phyloP scores from a whole-genome alignment of 2,888 invertebrate genomes.

The Podabrus alpinus region DNA sequence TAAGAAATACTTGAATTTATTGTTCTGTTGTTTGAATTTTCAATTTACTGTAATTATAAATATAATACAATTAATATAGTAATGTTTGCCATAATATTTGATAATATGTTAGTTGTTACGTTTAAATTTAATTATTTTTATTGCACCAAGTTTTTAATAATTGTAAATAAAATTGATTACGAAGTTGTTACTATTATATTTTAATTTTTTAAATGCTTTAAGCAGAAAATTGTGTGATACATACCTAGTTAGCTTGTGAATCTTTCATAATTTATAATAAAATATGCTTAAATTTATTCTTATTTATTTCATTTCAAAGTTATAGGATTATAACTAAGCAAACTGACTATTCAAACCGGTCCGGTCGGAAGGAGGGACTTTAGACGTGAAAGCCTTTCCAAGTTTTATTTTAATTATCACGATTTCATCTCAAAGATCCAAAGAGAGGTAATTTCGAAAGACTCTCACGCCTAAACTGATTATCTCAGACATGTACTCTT shows the following conservation, averaged over 20 bases:
- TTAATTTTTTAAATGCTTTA: constrained; percentile 13
- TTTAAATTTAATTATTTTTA: neutral
- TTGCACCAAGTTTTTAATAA: neutral
- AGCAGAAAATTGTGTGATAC: constrained; percentile 16
- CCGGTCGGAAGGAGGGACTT: too few relatives aligned
- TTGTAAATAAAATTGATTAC: neutral
- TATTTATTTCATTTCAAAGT: neutral
- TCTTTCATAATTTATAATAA: constrained; percentile 17
- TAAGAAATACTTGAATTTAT: neutral
- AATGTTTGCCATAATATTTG: neutral
- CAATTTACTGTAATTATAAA: neutral
- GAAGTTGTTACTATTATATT: neutral
- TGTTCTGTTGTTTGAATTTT: neutral
- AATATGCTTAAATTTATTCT: neutral
- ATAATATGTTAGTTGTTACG: neutral
- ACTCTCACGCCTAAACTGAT: too few relatives aligned
- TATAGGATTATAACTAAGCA: too few relatives aligned
- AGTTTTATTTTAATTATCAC: too few relatives aligned
- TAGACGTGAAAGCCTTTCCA: too few relatives aligned
- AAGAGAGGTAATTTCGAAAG: too few relatives aligned
- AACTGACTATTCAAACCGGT: too few relatives aligned
- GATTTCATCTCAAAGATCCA: too few relatives aligned
- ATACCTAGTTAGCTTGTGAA: constrained; percentile 12
- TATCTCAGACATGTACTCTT: too few relatives aligned
- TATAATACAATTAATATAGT: neutral